Conservation (phyloP, 2,797 vertebrate genomes). For the Thripadectes ignobilis region DNA sequence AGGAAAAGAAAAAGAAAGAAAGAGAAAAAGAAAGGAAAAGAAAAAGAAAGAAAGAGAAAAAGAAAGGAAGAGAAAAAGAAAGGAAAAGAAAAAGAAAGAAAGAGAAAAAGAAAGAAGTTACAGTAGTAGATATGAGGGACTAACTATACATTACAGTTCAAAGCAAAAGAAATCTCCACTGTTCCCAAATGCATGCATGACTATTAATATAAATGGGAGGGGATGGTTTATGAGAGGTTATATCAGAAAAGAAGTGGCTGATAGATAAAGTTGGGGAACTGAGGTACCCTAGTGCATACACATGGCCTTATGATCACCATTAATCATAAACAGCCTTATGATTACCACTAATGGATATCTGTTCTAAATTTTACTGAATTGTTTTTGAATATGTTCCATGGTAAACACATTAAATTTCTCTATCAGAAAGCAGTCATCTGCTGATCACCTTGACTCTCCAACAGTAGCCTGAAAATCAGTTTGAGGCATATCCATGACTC, state of each 20-base stretch:
- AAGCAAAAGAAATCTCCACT: neutral
- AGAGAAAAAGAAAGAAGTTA: too few relatives aligned
- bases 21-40: too few relatives aligned
- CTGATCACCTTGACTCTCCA: neutral
- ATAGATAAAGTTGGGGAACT: neutral
- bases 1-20: too few relatives aligned
- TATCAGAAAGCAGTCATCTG: neutral
- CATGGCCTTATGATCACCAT: accelerated
- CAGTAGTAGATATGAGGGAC: neutral
- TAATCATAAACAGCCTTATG: neutral
- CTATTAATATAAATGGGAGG: neutral
- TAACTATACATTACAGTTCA: neutral
- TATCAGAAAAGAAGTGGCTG: neutral
- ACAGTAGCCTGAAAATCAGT: neutral
- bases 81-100: too few relatives aligned
- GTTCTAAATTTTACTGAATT: neutral
- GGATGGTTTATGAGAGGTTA: neutral
- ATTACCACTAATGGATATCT: neutral
- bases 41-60: too few relatives aligned
- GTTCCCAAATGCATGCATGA: neutral
- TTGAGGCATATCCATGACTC: neutral
- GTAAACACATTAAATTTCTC: neutral
- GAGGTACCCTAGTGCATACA: neutral
- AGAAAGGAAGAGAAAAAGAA: too few relatives aligned
- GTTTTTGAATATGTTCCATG: neutral